Evolutionary conservation across 2,797 vertebrate species (phyloP), one percentile per base, ranked within the genome.

Genomic region (Sphaeramia orbicularis): DNA sequence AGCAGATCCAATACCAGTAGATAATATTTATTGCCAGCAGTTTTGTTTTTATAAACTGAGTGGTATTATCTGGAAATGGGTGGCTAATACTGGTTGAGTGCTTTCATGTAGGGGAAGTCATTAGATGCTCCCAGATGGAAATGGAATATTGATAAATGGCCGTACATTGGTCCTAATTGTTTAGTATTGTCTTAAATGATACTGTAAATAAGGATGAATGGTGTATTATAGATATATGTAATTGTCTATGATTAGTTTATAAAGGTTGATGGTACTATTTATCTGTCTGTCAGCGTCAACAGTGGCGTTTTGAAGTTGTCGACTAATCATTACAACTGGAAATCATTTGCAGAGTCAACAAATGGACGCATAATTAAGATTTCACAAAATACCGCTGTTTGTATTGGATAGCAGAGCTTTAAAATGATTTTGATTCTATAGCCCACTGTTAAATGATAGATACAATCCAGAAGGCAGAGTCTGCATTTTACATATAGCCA

Each of bases 51-150:
- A 77, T 70, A 48, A 74, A 63, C 15, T 65, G 52, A 72, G 59
- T 65, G 48, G 15, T 58, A 69, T 85, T 76, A 80, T 78, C 71
- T 74, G 71, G 71, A 83, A 86, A 84, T 56, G 78, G 63, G 58
- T 66, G 49, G 65, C 72, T 71, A 71, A 78, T 80, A 71, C 67
- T 48, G 61, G 43, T 56, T 83, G 65, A 86, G 84, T 86, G 79
- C 74, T 79, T 80, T 60, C 72, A 80, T 64, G 4, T 56, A 68
- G 55, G 13, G 16, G 55, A 76, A 70, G 62, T 84, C 54, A 78
- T 86, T 83, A 78, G 72, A 85, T 80, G 19, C 58, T 78, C 64
- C 65, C 47, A 81, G 76, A 65, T 73, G 60, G 72, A 86, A 81
- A 83, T 77, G 57, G 59, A 62, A 61, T 80, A 82, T 65, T 81